These are phyloP conservation scores for Empidonax traillii DNA, from an alignment of 2,113 vertebrate species.

Conservation along the genomic window DNA sequence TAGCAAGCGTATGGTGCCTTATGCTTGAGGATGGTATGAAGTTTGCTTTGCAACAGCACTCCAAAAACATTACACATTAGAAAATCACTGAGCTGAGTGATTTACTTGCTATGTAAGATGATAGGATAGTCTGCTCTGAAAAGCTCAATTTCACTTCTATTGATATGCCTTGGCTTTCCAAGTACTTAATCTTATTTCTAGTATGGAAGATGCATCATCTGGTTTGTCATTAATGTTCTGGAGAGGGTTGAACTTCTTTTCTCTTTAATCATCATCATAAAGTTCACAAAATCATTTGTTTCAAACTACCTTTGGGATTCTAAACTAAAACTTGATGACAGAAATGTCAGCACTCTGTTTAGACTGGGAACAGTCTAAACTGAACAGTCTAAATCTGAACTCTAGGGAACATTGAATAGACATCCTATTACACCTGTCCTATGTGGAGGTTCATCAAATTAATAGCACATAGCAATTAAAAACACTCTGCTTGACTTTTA, in stretches of 20 bases:
- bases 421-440: neutral
- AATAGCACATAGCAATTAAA: neutral
- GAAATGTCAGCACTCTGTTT: neutral
- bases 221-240: constrained; percentile 9
- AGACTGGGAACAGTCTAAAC: neutral
- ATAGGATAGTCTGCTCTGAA: constrained; percentile 55
- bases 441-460: neutral
- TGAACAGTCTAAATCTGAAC: neutral
- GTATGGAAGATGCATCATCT: constrained; percentile 27
- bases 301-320: neutral
- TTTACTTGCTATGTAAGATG: constrained; percentile 28
- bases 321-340: neutral
- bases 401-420: neutral
- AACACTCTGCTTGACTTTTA: neutral
- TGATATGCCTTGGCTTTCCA: constrained; percentile 48
- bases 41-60: neutral
- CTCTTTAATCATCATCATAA: neutral
- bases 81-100: constrained; percentile 16
- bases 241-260: constrained; percentile 2
- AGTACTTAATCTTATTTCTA: constrained; percentile 47
- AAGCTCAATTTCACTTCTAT: constrained; percentile 58
- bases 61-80: neutral
- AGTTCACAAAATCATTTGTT: neutral
- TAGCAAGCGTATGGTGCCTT: neutral
- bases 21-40: neutral